Conservation (phyloP, 2,797 vertebrate species). For the Sandelia bainsii region DNA sequence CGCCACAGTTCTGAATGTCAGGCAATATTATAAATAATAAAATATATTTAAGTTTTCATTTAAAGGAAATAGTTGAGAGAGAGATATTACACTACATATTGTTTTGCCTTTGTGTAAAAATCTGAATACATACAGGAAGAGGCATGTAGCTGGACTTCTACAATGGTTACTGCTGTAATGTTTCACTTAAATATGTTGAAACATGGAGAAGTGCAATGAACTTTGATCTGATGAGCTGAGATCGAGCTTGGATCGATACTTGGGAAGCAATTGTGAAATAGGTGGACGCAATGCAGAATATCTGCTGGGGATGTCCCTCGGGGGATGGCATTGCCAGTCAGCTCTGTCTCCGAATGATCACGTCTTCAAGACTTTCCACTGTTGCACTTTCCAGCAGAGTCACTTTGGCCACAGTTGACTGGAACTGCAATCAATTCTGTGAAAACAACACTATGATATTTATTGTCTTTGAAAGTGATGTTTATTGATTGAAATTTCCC, state of each 20-base stretch:
- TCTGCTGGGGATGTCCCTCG: slow-evolving; percentile 24
- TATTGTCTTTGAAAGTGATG: slow-evolving; percentile 58
- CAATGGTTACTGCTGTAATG: slow-evolving; percentile 44
- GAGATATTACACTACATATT: neutral
- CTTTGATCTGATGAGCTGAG: slow-evolving; percentile 43
- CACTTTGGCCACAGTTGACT: slow-evolving; percentile 43
- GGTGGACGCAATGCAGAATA: slow-evolving; percentile 19
- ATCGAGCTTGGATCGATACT: slow-evolving; percentile 32
- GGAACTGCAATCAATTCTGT: slow-evolving; percentile 57
- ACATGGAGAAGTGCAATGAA: slow-evolving; percentile 49
- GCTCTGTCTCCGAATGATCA: slow-evolving; percentile 33
- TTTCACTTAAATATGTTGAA: slow-evolving; percentile 26
- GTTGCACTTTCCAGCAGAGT: slow-evolving; percentile 55
- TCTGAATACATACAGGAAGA: neutral
- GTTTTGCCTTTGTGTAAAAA: slow-evolving; percentile 7
- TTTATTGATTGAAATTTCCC: slow-evolving; percentile 69
- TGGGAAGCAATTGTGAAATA: slow-evolving; percentile 21
- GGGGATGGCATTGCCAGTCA: slow-evolving; percentile 15
- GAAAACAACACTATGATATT: slow-evolving; percentile 54
- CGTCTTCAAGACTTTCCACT: slow-evolving; percentile 24
- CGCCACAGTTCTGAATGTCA: slow-evolving; percentile 4
- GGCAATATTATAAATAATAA: neutral
- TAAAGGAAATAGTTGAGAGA: neutral
- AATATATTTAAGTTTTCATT: neutral
- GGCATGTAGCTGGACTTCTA: slow-evolving; percentile 39